These are phyloP conservation scores for Electrophaes corylata DNA, from an alignment of 2,888 invertebrate species.

Conservation along the genomic window DNA sequence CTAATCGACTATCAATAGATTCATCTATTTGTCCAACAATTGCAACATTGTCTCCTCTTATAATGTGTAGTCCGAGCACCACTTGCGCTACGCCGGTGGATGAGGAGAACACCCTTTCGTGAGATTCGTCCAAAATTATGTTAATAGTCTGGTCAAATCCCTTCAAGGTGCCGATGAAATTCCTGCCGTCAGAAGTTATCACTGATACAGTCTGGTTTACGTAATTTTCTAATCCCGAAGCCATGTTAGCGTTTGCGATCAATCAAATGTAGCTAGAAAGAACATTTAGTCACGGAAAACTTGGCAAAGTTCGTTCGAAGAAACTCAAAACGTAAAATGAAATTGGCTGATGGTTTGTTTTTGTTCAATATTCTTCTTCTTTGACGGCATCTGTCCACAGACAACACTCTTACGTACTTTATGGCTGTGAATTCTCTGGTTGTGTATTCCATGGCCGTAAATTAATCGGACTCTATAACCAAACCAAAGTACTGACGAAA, in stretches of 20 bases:
- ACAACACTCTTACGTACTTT: too few species aligned
- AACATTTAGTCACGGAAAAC: too few species aligned
- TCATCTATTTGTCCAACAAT: constrained; percentile 94
- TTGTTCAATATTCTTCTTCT: too few species aligned
- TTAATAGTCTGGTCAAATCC: constrained; percentile 99
- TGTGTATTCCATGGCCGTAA: too few species aligned
- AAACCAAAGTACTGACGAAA: too few species aligned
- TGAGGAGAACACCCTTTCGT: constrained; percentile 98
- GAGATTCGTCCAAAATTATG: constrained; percentile 98
- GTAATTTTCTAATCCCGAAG: constrained; percentile 93
- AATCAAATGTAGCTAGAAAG: too few species aligned
- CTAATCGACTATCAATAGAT: constrained; percentile 91
- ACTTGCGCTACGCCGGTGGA: constrained; percentile 93
- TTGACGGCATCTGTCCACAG: too few species aligned
- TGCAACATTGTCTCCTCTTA: constrained; percentile 98
- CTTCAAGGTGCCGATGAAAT: constrained; percentile 98
- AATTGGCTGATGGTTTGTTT: too few species aligned
- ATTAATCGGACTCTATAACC: too few species aligned
- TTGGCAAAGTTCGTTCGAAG: too few species aligned
- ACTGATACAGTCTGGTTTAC: constrained; percentile 97
- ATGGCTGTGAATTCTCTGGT: too few species aligned
- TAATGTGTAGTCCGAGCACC: constrained; percentile 97
- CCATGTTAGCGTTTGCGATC: constrained; percentile 87
- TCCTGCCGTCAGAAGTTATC: constrained; percentile 97
- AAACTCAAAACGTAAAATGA: too few species aligned